Base-by-base conservation (phyloP, 1,140 invertebrate genomes). In the Anoplophora glabripennis region DNA sequence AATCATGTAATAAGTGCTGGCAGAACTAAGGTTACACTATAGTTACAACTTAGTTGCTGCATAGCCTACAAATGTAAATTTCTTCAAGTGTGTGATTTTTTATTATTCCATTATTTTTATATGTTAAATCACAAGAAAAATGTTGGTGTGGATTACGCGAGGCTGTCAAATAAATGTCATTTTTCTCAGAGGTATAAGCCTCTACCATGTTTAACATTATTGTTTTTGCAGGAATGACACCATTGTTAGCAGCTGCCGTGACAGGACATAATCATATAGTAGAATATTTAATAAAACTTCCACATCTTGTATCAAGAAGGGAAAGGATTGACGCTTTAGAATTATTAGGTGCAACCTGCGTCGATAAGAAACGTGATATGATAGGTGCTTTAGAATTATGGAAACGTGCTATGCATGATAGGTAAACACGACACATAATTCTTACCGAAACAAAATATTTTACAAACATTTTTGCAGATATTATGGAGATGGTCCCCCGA, bases 301-400 rank as follows among this genome's bases (percentile, higher is more conserved):
- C 82, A 35, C 76, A 84, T 59, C 75, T 88, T 46, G 91, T 93
- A 21, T 82, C 82, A 52, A 79, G 87, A 58, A 82, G 88, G 71
- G 92, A 96, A 68, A 84, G 88, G 65, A 92, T 97, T 60, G 90
- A 95, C 73, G 94, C 94, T 3, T 75, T 98, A 36, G 94, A 98
- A 77, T 79, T 98, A 33, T 79, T 98, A 4, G 95, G 95, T n/a
- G 92, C 95, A 3, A 97, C 95, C 0, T 96, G 89, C 77, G 93
- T 97, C n/a, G 95, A 98, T 74, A 96, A 96, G 75, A 92, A 93
- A 75, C 80, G 93, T 57, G 94, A 98, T 76, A 94, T 97, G 88
- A 83, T 93, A 35, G 90, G 89, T 4, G 94, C 93, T 0, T 77
- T 94, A 12, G 83, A 87, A 59, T 80, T 92, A 53, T 98, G 94